Evolutionary conservation across 2,888 invertebrate genomes (phyloP).

Genomic region (Harpalus rufipes): DNA sequence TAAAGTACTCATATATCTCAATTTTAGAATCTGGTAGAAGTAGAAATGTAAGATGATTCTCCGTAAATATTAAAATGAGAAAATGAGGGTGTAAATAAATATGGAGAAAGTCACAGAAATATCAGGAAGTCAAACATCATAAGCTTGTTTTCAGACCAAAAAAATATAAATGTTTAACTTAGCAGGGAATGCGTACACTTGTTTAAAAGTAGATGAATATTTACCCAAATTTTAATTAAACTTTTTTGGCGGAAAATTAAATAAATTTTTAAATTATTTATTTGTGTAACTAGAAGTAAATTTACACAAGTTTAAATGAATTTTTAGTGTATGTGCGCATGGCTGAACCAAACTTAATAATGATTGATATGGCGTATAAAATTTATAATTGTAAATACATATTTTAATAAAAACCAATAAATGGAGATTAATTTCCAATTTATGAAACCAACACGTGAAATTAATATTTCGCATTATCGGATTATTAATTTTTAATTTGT

Average conservation of each 20-base stretch:
- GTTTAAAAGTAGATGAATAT: conserved; percentile 45
- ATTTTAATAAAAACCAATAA: conserved; percentile 29
- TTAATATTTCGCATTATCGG: conserved; percentile 1
- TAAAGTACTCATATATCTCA: not conserved
- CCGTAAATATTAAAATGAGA: not conserved
- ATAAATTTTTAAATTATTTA: conserved; percentile 47
- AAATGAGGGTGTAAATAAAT: conserved; percentile 6
- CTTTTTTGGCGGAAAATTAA: conserved; percentile 51
- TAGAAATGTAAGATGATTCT: not conserved
- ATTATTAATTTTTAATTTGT: conserved; percentile 26
- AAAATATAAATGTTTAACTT: conserved; percentile 53
- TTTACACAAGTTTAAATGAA: conserved; percentile 39
- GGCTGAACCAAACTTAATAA: not conserved
- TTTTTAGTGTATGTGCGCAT: not conserved
- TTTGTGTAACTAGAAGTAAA: conserved; percentile 26
- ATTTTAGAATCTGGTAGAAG: not conserved
- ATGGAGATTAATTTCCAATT: conserved; percentile 17
- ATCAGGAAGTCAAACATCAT: conserved; percentile 32
- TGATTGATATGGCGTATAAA: not conserved
- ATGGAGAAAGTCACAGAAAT: conserved; percentile 13
- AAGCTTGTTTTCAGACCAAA: conserved; percentile 15
- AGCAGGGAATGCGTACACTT: conserved; percentile 1
- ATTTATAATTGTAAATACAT: not conserved
- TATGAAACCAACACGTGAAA: conserved; percentile 24
- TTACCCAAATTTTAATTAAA: conserved; percentile 45